phyloP scores from a whole-genome alignment of 2,888 invertebrate genomes.

The Orchestes rusci region DNA sequence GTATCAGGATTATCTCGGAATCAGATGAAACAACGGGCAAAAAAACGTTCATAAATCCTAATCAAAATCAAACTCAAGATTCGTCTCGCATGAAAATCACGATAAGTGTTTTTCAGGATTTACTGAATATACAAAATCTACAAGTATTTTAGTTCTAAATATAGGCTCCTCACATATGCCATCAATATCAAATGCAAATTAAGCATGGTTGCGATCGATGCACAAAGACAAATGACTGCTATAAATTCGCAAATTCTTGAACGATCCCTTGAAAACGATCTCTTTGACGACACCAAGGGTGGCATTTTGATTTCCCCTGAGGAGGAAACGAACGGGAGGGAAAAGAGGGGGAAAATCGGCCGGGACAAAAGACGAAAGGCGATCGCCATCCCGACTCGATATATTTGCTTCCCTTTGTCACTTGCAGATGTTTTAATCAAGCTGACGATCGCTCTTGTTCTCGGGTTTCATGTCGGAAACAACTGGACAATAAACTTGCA shows the following conservation, averaged over 20 bases:
- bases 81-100: too few species aligned
- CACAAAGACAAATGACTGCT: slow-evolving; percentile 19
- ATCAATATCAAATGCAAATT: slow-evolving; percentile 9
- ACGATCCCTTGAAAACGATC: slow-evolving; percentile 20
- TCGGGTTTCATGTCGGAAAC: too few species aligned
- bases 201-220: slow-evolving; percentile 14
- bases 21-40: too few species aligned
- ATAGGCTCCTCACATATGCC: slow-evolving; percentile 5
- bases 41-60: too few species aligned
- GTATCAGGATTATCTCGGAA: too few species aligned
- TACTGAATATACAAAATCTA: too few species aligned
- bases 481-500: too few species aligned
- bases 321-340: slow-evolving; percentile 7
- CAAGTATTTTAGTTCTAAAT: too few species aligned
- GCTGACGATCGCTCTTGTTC: too few species aligned
- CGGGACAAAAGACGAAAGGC: slow-evolving; percentile 28
- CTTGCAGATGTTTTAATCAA: slow-evolving; percentile 35
- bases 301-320: slow-evolving; percentile 25
- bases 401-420: slow-evolving; percentile 34
- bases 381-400: slow-evolving; percentile 27
- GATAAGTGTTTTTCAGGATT: too few species aligned
- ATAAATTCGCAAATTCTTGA: slow-evolving; percentile 24
- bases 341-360: slow-evolving; percentile 5
- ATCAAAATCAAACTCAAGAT: too few species aligned
- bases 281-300: slow-evolving; percentile 24